Conservation (phyloP, 2,888 invertebrate species). For the Alentia gelatinosa region DNA sequence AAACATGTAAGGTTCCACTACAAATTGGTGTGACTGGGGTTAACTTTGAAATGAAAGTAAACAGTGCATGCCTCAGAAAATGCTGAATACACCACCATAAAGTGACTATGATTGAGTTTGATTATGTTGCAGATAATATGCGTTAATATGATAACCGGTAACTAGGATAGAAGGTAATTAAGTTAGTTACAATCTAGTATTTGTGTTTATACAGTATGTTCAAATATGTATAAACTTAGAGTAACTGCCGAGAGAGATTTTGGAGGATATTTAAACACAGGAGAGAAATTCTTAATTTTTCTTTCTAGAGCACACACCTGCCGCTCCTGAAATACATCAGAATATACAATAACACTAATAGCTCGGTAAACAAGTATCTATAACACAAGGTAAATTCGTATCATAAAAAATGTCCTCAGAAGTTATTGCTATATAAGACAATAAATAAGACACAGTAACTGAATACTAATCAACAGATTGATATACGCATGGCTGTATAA, state of each 20-base stretch:
- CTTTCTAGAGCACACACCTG: constrained; percentile 28
- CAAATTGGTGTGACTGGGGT: not conserved
- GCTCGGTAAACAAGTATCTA: not conserved
- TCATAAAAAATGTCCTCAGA: no score
- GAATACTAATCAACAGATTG: no score
- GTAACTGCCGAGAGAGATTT: not conserved
- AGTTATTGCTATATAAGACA: no score
- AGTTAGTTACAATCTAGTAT: not conserved
- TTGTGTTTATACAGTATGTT: constrained; percentile 10
- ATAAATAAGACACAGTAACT: no score
- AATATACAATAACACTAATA: not conserved
- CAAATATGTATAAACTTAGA: not conserved
- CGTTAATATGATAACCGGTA: not conserved
- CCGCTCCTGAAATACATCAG: constrained; percentile 20
- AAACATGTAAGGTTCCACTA: not conserved
- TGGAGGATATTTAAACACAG: not conserved
- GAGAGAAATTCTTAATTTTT: not conserved
- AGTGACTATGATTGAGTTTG: not conserved
- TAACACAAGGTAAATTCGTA: not conserved
- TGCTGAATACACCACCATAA: not conserved
- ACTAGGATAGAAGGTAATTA: not conserved
- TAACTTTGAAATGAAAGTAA: not conserved
- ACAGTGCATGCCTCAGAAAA: not conserved
- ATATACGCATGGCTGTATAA: no score
- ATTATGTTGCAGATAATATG: not conserved